Conservation (phyloP, 1,140 invertebrate genomes). For the Protaetia brevitarsis region DNA sequence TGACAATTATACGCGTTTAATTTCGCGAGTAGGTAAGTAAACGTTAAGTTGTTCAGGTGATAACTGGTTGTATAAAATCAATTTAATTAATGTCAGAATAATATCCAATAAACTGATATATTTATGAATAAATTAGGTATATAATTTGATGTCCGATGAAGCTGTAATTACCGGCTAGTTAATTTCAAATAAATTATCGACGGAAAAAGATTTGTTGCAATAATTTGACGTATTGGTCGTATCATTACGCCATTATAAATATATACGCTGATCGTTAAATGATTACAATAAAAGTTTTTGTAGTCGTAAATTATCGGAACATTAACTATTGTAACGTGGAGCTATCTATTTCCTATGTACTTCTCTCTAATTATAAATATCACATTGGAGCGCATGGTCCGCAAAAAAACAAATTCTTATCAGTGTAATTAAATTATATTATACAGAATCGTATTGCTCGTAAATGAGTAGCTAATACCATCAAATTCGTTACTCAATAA, state of each 20-base stretch:
- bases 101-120: slow-evolving; percentile 1
- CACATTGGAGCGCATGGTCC: no score
- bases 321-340: neutral
- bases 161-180: slow-evolving; percentile 8
- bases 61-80: neutral
- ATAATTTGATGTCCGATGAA: neutral
- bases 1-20: no score
- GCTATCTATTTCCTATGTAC: no score
- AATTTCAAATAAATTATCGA: slow-evolving; percentile 13
- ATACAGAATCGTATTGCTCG: no score
- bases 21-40: no score
- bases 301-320: neutral
- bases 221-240: neutral
- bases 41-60: neutral
- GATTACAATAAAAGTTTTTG: neutral
- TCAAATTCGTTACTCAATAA: no score
- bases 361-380: no score
- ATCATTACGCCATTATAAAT: neutral
- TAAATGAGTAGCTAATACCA: no score
- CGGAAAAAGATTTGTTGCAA: neutral
- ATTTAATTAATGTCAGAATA: neutral
- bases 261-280: neutral
- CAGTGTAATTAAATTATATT: no score
- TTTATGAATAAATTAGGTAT: neutral
- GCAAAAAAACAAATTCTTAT: no score